Percentiles rank a stretch among this genome's conserved stretches.
These are phyloP conservation scores for Vanessa tameamea DNA, from an alignment of 1,140 invertebrate species.

Conservation along the genomic window DNA sequence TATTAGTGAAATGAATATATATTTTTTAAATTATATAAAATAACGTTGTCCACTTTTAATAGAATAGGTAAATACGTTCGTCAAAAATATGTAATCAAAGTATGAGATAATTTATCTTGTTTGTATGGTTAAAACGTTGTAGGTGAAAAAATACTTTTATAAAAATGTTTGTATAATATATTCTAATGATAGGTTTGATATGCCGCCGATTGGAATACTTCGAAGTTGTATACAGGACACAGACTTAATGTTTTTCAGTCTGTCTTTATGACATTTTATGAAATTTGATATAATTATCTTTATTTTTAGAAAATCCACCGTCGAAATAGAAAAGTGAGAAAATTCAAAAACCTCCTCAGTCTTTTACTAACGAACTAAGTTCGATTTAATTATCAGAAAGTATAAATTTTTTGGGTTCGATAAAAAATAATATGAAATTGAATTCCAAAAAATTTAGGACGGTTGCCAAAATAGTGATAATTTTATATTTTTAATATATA, in stretches of 20 bases:
- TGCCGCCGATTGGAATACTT: constrained; percentile 22
- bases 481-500: neutral
- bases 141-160: neutral
- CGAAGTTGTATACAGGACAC: constrained; percentile 34
- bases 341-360: constrained; percentile 65
- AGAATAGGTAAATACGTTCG: neutral
- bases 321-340: constrained; percentile 66
- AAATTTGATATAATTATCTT: constrained; percentile 27
- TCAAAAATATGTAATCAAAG: constrained; percentile 1
- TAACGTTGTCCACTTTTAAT: neutral
- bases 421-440: constrained; percentile 2
- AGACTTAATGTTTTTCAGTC: constrained; percentile 40
- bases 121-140: neutral
- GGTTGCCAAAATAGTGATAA: constrained; percentile 42
- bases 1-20: no score
- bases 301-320: constrained; percentile 25
- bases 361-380: constrained; percentile 61
- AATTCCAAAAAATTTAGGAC: constrained; percentile 42
- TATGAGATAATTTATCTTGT: no score
- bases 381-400: constrained; percentile 44
- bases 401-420: constrained; percentile 7
- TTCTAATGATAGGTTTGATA: constrained; percentile 26
- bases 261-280: constrained; percentile 33
- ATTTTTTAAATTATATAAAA: no score
- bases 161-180: constrained; percentile 22